A percentile compares a stretch with the other conserved stretches of the same genome.
Conservation (phyloP, 2,797 vertebrate species). For the Danio kyathit region DNA sequence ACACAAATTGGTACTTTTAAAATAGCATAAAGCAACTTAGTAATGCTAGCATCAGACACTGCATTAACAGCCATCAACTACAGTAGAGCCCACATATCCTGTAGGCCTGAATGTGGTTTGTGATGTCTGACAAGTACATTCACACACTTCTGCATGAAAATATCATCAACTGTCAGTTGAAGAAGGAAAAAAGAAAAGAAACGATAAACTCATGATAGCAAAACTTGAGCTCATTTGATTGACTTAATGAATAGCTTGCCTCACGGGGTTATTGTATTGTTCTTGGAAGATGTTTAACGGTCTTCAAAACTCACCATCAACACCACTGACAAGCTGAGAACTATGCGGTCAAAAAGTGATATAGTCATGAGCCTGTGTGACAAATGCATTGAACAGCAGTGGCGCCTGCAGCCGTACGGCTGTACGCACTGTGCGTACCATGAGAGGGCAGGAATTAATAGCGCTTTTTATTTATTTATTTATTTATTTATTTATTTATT, state of each 20-base stretch:
- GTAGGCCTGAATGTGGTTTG: conserved; percentile 23
- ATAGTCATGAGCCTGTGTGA: neutral
- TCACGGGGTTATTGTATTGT: neutral
- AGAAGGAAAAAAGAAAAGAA: neutral
- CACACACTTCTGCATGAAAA: neutral
- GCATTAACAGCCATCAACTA: neutral
- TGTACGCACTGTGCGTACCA: too few species aligned
- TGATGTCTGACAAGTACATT: neutral
- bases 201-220: neutral
- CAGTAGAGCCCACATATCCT: neutral
- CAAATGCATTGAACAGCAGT: neutral
- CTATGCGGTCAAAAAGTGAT: neutral
- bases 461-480: too few species aligned
- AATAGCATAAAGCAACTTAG: too few species aligned
- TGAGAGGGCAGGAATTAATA: too few species aligned
- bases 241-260: neutral
- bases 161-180: conserved; percentile 4
- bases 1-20: too few species aligned
- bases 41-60: neutral
- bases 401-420: too few species aligned
- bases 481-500: too few species aligned
- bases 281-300: neutral
- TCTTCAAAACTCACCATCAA: neutral
- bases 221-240: neutral
- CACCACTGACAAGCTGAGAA: neutral